phyloP scores from a whole-genome alignment of 2,888 invertebrate species.

The Unio delphinus region DNA sequence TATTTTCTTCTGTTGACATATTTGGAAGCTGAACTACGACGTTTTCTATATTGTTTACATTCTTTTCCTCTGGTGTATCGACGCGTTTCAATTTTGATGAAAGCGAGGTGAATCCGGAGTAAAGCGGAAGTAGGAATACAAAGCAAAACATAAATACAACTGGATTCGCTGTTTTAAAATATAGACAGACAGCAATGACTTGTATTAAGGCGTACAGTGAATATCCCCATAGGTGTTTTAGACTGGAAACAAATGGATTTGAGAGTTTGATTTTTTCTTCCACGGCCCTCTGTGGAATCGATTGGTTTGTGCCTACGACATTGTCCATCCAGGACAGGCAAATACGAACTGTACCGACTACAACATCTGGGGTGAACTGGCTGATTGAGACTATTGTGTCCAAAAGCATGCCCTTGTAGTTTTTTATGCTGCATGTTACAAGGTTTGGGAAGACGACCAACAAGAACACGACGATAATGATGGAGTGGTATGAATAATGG shows the following conservation, averaged over 20 bases:
- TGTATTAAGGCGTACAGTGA: conserved; percentile 43
- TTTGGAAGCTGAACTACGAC: no score
- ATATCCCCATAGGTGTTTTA: conserved; percentile 63
- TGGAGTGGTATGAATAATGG: conserved; percentile 52
- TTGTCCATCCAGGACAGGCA: conserved; percentile 56
- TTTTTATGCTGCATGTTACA: conserved; percentile 53
- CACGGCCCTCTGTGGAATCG: conserved; percentile 61
- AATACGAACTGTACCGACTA: conserved; percentile 61
- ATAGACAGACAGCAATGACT: conserved; percentile 45
- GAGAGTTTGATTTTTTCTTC: conserved; percentile 59
- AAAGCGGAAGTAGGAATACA: conserved; percentile 52
- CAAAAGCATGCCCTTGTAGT: conserved; percentile 55
- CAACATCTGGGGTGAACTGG: conserved; percentile 63
- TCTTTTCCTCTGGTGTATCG: no score
- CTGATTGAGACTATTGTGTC: conserved; percentile 59
- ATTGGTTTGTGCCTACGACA: conserved; percentile 51
- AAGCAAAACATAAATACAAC: conserved; percentile 51
- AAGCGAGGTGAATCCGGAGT: conserved; percentile 58
- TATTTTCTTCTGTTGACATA: no score
- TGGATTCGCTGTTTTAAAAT: conserved; percentile 41
- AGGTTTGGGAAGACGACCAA: conserved; percentile 63
- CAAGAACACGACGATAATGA: conserved; percentile 57
- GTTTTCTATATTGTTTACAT: no score
- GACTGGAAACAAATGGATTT: conserved; percentile 58
- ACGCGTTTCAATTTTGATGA: conserved; percentile 30